A percentile compares a stretch with the other conserved stretches of the same genome.
Conservation (phyloP, 2,888 invertebrate genomes). For the Catonia carolina region DNA sequence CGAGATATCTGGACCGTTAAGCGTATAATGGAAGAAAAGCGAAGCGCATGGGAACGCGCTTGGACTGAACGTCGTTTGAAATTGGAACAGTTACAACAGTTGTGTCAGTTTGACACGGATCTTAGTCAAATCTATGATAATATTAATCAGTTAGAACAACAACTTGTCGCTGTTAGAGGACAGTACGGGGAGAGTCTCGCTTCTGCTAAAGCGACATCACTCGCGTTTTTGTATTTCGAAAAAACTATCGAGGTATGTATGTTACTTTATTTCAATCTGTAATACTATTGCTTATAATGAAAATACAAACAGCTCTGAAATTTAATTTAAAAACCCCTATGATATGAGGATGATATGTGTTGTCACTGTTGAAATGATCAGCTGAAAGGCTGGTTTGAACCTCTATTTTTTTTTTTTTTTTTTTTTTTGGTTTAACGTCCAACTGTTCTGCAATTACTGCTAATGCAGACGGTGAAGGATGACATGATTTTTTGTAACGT, state of each 20-base stretch:
- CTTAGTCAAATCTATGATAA: slow-evolving; percentile 63
- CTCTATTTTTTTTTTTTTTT: too few species aligned
- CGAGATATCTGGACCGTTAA: slow-evolving; percentile 63
- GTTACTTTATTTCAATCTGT: slow-evolving; percentile 9
- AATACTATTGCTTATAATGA: too few species aligned
- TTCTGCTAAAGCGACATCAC: slow-evolving; percentile 60
- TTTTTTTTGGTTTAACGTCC: too few species aligned
- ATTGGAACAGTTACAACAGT: slow-evolving; percentile 56
- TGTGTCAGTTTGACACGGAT: slow-evolving; percentile 61
- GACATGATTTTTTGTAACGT: too few species aligned
- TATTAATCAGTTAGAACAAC: slow-evolving; percentile 58
- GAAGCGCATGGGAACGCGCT: slow-evolving; percentile 56
- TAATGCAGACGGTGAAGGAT: too few species aligned
- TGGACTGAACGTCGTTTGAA: slow-evolving; percentile 54
- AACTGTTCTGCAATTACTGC: too few species aligned
- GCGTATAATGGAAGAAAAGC: slow-evolving; percentile 53
- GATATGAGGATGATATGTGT: too few species aligned
- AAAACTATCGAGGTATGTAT: slow-evolving; percentile 63
- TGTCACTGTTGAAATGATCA: too few species aligned
- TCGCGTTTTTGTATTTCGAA: slow-evolving; percentile 68
- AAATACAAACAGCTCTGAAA: too few species aligned
- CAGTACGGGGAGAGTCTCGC: slow-evolving; percentile 66
- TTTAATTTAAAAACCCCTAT: too few species aligned
- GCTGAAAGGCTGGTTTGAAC: too few species aligned
- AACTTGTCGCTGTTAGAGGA: slow-evolving; percentile 56